A percentile compares a stretch with the other conserved stretches of the same genome.
These are phyloP conservation scores for Pseudomyrmex cubaensis DNA, from an alignment of 1,140 invertebrate species.

Conservation along the genomic window DNA sequence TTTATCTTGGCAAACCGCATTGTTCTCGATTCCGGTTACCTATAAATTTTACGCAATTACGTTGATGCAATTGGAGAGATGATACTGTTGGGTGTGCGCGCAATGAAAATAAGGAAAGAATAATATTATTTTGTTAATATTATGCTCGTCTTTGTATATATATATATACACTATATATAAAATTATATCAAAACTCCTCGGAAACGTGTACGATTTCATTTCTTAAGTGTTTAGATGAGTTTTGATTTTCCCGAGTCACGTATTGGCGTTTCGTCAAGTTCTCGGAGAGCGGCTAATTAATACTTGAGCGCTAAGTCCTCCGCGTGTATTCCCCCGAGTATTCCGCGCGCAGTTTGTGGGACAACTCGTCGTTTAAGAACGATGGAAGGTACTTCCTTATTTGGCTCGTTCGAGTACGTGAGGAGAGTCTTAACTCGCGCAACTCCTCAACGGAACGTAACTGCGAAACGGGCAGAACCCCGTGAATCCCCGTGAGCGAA, in stretches of 20 bases:
- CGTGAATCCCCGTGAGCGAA: background rate
- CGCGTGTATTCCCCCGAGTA: slow-evolving; percentile 5
- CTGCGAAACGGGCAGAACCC: background rate
- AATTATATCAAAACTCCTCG: too few relatives aligned
- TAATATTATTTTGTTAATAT: background rate
- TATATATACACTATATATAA: too few relatives aligned
- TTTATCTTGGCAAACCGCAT: slow-evolving; percentile 41
- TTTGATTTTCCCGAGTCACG: background rate
- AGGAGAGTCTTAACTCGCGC: slow-evolving; percentile 35
- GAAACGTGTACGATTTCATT: background rate
- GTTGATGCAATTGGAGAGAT: slow-evolving; percentile 27
- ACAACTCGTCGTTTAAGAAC: slow-evolving; percentile 40
- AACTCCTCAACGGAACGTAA: background rate
- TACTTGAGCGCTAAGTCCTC: background rate
- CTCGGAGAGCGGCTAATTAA: slow-evolving; percentile 24
- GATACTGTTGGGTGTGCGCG: background rate
- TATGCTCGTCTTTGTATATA: background rate
- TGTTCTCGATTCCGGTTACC: background rate
- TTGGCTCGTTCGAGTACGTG: slow-evolving; percentile 45
- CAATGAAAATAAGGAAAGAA: too few relatives aligned
- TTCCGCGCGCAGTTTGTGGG: slow-evolving; percentile 32
- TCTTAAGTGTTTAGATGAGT: background rate
- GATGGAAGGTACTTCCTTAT: slow-evolving; percentile 36
- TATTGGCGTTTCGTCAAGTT: slow-evolving; percentile 4
- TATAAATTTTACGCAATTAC: slow-evolving; percentile 43